These are phyloP conservation scores for Nymphicus hollandicus DNA, from an alignment of 2,113 vertebrate genomes.

Conservation along the genomic window DNA sequence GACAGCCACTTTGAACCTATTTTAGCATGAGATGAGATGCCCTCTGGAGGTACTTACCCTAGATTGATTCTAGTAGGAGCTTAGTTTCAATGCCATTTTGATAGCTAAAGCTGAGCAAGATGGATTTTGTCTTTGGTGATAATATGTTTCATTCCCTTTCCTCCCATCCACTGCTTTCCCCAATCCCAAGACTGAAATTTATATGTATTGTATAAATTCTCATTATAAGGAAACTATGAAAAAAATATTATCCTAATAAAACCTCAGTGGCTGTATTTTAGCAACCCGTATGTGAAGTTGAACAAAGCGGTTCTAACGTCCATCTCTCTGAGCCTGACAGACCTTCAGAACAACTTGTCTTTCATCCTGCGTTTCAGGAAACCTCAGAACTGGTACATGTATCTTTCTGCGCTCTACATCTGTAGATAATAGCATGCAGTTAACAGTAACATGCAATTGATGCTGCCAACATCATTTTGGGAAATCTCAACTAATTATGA, in stretches of 20 bases:
- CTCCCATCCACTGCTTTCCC: background rate
- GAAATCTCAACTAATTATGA: background rate
- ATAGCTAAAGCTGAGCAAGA: background rate
- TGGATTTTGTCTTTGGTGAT: background rate
- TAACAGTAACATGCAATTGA: background rate
- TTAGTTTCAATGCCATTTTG: background rate
- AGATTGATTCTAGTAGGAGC: background rate
- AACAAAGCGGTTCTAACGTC: background rate
- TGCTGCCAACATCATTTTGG: background rate
- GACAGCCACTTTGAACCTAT: background rate
- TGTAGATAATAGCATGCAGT: background rate
- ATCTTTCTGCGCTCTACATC: background rate
- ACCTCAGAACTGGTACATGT: constrained; percentile 17
- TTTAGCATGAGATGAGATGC: background rate
- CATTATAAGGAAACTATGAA: background rate
- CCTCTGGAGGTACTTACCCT: background rate
- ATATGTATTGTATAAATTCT: background rate
- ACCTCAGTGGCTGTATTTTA: constrained; percentile 46
- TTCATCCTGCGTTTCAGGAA: background rate
- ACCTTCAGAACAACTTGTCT: background rate
- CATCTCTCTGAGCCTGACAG: background rate
- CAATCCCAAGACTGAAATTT: background rate
- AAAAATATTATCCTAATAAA: background rate
- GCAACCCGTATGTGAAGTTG: background rate
- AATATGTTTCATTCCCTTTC: background rate